Conservation (phyloP, 2,113 vertebrate genomes). For the Cercopithecus mona region DNA sequence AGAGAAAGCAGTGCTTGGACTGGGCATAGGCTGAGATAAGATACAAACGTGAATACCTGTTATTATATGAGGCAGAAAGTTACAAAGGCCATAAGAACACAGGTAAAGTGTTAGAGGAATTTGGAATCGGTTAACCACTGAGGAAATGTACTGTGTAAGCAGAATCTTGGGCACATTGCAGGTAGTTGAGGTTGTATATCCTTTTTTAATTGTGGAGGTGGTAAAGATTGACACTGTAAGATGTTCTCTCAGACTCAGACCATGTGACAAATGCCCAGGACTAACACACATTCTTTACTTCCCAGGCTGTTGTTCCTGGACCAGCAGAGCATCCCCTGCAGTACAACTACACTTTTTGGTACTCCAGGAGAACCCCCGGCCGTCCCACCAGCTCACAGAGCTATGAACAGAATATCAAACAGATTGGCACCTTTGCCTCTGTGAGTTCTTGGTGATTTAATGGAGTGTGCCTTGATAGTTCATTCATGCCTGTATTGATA, state of each 20-base stretch:
- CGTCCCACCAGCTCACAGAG: constrained; percentile 90
- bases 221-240: not conserved
- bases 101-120: not conserved
- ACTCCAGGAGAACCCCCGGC: constrained; percentile 88
- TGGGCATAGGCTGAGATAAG: not conserved
- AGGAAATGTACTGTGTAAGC: not conserved
- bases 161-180: not conserved
- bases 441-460: constrained; percentile 80
- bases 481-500: not conserved
- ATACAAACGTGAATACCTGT: not conserved
- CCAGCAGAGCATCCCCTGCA: constrained; percentile 89
- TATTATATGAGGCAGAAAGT: not conserved
- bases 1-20: not conserved
- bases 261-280: not conserved
- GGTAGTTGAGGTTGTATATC: not conserved
- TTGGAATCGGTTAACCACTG: not conserved
- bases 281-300: constrained; percentile 57
- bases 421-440: constrained; percentile 91
- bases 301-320: constrained; percentile 88
- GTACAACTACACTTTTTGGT: constrained; percentile 92
- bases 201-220: not conserved
- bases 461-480: not conserved
- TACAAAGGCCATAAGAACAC: not conserved
- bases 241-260: not conserved
- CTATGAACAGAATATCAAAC: constrained; percentile 91